Base-by-base conservation (phyloP, 2,113 vertebrate genomes). In the Labeo catla region DNA sequence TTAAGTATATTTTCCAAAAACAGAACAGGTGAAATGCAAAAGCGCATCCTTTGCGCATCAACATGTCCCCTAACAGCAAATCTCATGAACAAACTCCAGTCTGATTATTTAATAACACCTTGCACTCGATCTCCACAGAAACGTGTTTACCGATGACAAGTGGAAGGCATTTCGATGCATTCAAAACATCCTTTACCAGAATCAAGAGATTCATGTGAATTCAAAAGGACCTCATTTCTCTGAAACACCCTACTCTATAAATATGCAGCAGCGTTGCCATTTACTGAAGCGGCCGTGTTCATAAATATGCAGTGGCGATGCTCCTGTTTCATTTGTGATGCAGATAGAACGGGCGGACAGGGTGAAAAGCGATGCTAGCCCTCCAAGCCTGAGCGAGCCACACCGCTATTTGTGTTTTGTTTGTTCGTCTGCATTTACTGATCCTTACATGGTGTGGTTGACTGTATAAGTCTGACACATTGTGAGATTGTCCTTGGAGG, bases 181-280 rank as follows among this genome's bases (percentile, higher is more conserved):
- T 84, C 79, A 83, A 63, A 88, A 81, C 81, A 85, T 86, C 85
- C 83, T 87, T 86, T 85, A 45, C 74, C 36, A 79, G 73, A 89
- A 91, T 89, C 83, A 84, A 84, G 85, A 80, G 84, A 89, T 91
- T 89, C 84, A 78, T 87, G 84, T 83, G 84, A 89, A 90, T 89
- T 89, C 72, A 68, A 85, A 90, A 87, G 81, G 79, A 87, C 66
- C 86, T 90, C 86, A 84, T 91, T 91, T 87, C 81, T 6, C 76
- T 72, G 73, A 85, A 90, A 88, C 86, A 85, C 88, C 83, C 89
- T 86, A 61, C 49, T 82, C 78, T 87, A 91, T 91, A 90, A 91
- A 91, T 90, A 91, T 87, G 89, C 87, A 89, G 80, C 59, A 88
- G 77, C 12, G 86, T 54, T 85, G 54, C 82, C 81, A 85, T 86